Base-by-base conservation (phyloP, 2,113 vertebrate genomes). In the Microtus oregoni region DNA sequence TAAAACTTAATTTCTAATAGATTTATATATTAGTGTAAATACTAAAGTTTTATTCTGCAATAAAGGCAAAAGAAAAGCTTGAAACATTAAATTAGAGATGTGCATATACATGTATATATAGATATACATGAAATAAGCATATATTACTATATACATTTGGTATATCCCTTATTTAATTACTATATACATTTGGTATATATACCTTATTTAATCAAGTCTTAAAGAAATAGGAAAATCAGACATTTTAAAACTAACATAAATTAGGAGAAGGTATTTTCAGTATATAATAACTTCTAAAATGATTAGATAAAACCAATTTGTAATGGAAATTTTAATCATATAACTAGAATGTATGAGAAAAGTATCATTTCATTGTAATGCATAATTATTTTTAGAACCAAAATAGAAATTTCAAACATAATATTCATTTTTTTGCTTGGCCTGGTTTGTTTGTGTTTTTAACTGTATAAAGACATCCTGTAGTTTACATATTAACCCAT, bases 381-480 rank as follows among this genome's bases (percentile, higher is more conserved):
- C 32, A 28, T 20, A 89, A 55, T 93, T 83, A 65, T 7, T 81
- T 89, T 81, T 83, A 76, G 20, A 90, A 82, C 28, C 72, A 73
- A 73, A 88, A 63, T 38, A 44, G 26, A 79, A 61, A 87, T 50
- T 83, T 87, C 17, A 91, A 55, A 14, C 12, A 41, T 83, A 67
- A 13, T n/a, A 61, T 44, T 52, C 13, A 86, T 63, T 47, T 4
- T 90, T 5, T 70, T 78, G n/a, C 52, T 91, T 61, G 38, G 12
- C 63, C 55, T 65, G 12, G 79, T 70, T 52, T 70, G 0, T 68
- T 63, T 94, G 30, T 1, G 50, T 11, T n/a, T 82, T 89, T 76
- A 92, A 65, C 22, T 86, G 38, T 65, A 63, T 47, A 79, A 75
- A 95, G 63, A 70, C 20, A 86, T 93, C 94, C 26, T 93, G 12